phyloP scores from a whole-genome alignment of 2,113 vertebrate genomes.

The Emydocephalus ijimae region DNA sequence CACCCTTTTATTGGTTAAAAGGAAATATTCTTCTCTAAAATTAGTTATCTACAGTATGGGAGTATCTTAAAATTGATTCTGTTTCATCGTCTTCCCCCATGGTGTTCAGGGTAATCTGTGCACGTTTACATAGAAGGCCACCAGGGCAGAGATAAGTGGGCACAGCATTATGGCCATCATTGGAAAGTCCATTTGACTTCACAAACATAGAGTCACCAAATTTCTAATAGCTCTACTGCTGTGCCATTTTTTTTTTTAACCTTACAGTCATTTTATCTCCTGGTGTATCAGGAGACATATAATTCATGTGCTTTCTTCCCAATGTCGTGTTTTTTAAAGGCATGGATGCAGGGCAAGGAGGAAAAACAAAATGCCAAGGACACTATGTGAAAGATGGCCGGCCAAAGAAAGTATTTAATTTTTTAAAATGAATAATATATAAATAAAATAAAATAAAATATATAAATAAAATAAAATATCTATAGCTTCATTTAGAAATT shows the following conservation, averaged over 20 bases:
- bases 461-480: neutral
- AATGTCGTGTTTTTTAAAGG: neutral
- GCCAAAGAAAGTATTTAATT: neutral
- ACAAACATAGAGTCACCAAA: neutral
- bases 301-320: neutral
- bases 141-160: neutral
- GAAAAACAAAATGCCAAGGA: neutral
- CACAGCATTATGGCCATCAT: neutral
- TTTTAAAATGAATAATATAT: neutral
- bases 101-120: neutral
- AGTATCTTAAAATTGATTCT: neutral
- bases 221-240: neutral
- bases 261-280: neutral
- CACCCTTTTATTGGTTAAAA: slow-evolving; percentile 29
- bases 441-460: too few relatives aligned
- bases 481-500: neutral
- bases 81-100: neutral
- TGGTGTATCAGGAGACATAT: too few relatives aligned
- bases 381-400: neutral
- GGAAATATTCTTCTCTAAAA: slow-evolving; percentile 14
- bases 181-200: neutral
- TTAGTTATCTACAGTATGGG: neutral
- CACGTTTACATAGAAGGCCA: neutral
- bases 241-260: neutral
- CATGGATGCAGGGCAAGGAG: neutral